phyloP scores from a whole-genome alignment of 2,888 invertebrate species.

The Brachypterus glaber region DNA sequence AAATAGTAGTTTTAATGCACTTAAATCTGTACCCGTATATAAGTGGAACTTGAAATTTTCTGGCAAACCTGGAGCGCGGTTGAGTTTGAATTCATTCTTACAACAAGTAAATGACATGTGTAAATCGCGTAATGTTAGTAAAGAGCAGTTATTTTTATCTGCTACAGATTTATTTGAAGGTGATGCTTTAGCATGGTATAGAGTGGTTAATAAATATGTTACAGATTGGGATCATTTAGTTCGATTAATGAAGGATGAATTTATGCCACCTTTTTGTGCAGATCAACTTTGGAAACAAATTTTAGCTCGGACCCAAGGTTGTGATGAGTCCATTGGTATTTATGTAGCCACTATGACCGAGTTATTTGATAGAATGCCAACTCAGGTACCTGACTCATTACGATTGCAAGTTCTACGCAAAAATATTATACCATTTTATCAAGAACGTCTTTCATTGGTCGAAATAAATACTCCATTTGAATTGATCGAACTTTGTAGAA shows the following conservation, averaged over 20 bases:
- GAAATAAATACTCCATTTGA: constrained; percentile 4
- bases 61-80: too few species aligned
- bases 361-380: constrained; percentile 11
- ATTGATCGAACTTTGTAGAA: constrained; percentile 5
- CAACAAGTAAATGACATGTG: too few species aligned
- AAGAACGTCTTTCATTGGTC: constrained; percentile 2
- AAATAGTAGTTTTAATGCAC: too few species aligned
- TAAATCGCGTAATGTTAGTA: too few species aligned
- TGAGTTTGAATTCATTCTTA: too few species aligned
- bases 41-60: too few species aligned
- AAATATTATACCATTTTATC: constrained; percentile 11
- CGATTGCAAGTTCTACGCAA: constrained; percentile 7
- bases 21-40: too few species aligned
- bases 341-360: constrained; percentile 13
- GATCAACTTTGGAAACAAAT: constrained; percentile 14
- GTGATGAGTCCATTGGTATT: constrained; percentile 13
- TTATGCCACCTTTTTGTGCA: constrained; percentile 2
- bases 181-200: constrained; percentile 2
- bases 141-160: constrained; percentile 13
- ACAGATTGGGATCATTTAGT: constrained; percentile 20
- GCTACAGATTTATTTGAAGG: constrained; percentile 15
- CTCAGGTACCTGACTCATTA: constrained; percentile 4
- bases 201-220: neutral
- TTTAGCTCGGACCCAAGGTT: constrained; percentile 12
- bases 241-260: constrained; percentile 25